Base-by-base conservation (phyloP, 2,797 vertebrate genomes). In the Melanotaenia maccullochi region DNA sequence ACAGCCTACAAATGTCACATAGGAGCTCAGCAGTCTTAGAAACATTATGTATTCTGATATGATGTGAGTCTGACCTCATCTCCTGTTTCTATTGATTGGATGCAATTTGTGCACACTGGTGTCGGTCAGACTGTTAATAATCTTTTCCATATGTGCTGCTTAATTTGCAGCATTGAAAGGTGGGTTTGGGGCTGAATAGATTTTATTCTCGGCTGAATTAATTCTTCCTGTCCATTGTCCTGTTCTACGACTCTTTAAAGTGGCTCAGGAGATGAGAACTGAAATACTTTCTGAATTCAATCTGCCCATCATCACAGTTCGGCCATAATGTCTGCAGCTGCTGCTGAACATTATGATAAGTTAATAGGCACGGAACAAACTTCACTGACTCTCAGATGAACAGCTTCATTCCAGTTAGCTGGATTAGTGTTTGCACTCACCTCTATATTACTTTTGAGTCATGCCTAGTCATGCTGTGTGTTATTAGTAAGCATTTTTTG, bases 221-320 rank as follows among this genome's bases (percentile, higher is more conserved):
- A 85, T 89, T 89, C 80, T 72, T 82, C 75, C 69, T 79, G 73
- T 60, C 71, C 79, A 84, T 90, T 90, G 79, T 84, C 76, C 73
- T 55, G 65, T 64, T 60, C 60, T 64, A n/a, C 9, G 36, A 28
- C 49, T 75, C 71, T 57, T 57, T 54, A 78, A 73, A 74, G 62
- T 30, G 62, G 25, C 57, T 67, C 13, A 1, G 62, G 64, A 52
- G 76, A 79, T 67, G 58, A 81, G 75, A 55, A n/a, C 13, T 73
- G 14, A 74, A 71, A 67, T 74, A 54, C 61, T 70, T 60, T 52
- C 51, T 73, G 47, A 78, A 78, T 81, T 71, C 63, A 86, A 55
- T 73, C 69, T 65, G 67, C 68, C 81, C 78, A 64, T 42, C 70
- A 75, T 13, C 73, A 67, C 76, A 36, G 35, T 58, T 44, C 61